These are phyloP conservation scores for Chondrosia reniformis DNA, from an alignment of 37 sponge, comb jelly and placozoan genomes.

Conservation along the genomic window DNA sequence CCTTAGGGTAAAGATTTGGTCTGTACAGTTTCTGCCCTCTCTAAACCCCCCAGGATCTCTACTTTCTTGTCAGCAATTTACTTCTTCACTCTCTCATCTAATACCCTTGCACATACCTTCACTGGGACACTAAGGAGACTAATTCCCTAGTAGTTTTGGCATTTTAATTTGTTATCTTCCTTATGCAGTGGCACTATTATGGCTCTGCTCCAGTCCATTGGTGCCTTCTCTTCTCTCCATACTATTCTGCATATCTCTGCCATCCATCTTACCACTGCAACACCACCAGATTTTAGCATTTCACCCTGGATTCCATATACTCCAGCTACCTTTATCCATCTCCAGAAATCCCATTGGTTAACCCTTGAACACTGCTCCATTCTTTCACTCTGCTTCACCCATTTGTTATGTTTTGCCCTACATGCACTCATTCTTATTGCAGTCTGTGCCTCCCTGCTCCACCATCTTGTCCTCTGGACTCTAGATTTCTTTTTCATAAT, in stretches of 20 bases:
- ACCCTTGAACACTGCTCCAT: too few species aligned
- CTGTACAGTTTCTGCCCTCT: conserved; percentile 9
- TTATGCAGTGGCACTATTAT: conserved; percentile 11
- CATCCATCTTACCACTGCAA: background rate
- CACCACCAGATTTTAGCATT: conserved; percentile 13
- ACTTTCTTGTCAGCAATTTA: conserved; percentile 9
- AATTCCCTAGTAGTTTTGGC: conserved; percentile 4
- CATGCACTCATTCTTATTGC: too few species aligned
- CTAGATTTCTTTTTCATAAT: too few species aligned
- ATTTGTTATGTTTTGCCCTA: too few species aligned
- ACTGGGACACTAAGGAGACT: conserved; percentile 9
- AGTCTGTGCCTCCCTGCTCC: too few species aligned
- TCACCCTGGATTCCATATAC: conserved; percentile 1
- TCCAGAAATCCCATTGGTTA: too few species aligned
- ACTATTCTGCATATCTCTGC: too few species aligned
- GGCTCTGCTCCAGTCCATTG: conserved; percentile 2
- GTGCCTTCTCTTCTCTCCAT: conserved; percentile 3
- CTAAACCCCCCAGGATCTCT: conserved; percentile 27
- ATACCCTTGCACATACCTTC: conserved; percentile 26
- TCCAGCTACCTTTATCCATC: background rate
- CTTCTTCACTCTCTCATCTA: background rate
- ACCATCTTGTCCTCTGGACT: too few species aligned
- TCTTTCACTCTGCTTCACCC: too few species aligned
- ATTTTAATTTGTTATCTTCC: conserved; percentile 6
- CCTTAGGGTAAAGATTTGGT: conserved; percentile 23